These are phyloP conservation scores for Lepisosteus oculatus DNA, from an alignment of 2,113 vertebrate species.

Conservation along the genomic window DNA sequence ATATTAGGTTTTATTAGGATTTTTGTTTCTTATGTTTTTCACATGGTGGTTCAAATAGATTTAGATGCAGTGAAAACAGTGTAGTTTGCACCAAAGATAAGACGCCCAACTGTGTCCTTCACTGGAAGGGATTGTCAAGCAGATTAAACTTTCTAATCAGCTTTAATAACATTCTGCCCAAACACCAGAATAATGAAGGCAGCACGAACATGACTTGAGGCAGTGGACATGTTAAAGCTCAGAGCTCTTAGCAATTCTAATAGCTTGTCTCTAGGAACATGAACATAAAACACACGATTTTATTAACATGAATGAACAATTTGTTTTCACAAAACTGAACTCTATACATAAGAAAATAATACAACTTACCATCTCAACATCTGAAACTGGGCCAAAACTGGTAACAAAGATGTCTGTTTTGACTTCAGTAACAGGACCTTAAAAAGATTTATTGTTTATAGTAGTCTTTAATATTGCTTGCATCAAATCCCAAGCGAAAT, in stretches of 20 bases:
- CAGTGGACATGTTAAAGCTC: constrained; percentile 17
- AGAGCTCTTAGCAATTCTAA: background rate
- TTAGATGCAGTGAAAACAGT: constrained; percentile 40
- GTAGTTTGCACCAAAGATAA: constrained; percentile 40
- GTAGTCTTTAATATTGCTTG: background rate
- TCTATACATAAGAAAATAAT: background rate
- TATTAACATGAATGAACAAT: constrained; percentile 14
- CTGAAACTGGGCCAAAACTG: constrained; percentile 77
- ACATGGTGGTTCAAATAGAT: constrained; percentile 39
- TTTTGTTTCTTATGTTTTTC: constrained; percentile 25
- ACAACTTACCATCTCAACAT: constrained; percentile 75
- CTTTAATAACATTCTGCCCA: constrained; percentile 71
- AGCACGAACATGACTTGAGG: constrained; percentile 38
- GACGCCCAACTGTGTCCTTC: constrained; percentile 39
- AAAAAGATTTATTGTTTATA: constrained; percentile 28
- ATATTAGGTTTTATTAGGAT: too few species aligned
- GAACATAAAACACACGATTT: constrained; percentile 10
- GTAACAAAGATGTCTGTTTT: constrained; percentile 81
- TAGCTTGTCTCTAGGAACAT: constrained; percentile 3
- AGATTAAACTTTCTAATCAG: constrained; percentile 76
- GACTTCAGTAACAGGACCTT: constrained; percentile 75
- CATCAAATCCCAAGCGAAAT: background rate
- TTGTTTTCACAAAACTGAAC: constrained; percentile 3
- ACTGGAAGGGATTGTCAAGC: constrained; percentile 61
- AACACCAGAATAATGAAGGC: constrained; percentile 68